A percentile compares a stretch with the other conserved stretches of the same genome.
These are phyloP conservation scores for Tragelaphus scriptus DNA, from an alignment of 2,113 vertebrate genomes.

Conservation along the genomic window DNA sequence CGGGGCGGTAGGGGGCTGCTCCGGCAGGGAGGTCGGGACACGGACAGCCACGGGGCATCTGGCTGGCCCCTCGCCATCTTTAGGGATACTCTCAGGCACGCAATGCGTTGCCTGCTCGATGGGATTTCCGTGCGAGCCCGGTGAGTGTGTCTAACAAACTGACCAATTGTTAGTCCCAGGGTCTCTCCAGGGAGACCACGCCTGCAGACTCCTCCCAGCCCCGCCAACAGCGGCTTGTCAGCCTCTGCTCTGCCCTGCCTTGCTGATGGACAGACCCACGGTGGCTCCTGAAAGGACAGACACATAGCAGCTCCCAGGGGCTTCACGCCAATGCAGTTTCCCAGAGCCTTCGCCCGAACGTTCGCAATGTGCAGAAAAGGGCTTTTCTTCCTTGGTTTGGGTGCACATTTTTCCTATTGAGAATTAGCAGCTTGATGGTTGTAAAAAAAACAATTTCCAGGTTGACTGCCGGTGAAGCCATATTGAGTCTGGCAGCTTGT, in stretches of 20 bases:
- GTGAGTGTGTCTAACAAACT: slow-evolving; percentile 69
- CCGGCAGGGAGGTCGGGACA: not conserved
- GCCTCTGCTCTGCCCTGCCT: not conserved
- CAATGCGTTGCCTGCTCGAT: slow-evolving; percentile 41
- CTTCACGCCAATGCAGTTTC: accelerated
- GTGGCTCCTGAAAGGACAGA: not conserved
- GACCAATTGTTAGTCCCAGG: slow-evolving; percentile 70
- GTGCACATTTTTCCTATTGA: not conserved
- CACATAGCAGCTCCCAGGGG: not conserved
- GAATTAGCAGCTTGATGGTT: not conserved
- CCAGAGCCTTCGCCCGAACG: not conserved
- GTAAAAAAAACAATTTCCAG: not conserved
- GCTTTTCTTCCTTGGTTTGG: not conserved
- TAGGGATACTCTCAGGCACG: slow-evolving; percentile 17
- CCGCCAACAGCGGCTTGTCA: slow-evolving; percentile 49
- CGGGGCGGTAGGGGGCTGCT: not conserved
- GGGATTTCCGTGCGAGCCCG: not conserved
- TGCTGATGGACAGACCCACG: accelerated
- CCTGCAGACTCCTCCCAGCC: slow-evolving; percentile 48
- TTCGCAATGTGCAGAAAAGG: not conserved
- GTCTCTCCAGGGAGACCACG: slow-evolving; percentile 39
- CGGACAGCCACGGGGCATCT: not conserved
- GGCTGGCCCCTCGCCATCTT: slow-evolving; percentile 26
- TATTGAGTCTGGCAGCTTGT: not conserved
- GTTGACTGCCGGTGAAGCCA: accelerated